Evolutionary conservation across 2,888 invertebrate genomes (phyloP).

Genomic region (Steromphala cineraria): DNA sequence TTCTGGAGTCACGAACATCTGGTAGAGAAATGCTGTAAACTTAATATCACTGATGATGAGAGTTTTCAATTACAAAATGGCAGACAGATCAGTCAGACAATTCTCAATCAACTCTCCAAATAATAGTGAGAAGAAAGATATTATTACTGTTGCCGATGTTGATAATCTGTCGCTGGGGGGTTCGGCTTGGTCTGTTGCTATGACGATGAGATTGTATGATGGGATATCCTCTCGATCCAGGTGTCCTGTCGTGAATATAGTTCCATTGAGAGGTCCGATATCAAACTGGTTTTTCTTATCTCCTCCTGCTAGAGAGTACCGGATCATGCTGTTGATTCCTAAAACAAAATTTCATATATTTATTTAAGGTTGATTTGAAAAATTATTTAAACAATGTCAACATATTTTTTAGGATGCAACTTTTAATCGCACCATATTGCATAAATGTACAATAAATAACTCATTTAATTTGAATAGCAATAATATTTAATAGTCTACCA

Average conservation of each 20-base stretch:
- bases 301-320: constrained; percentile 88
- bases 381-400: too few species aligned
- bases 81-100: not conserved
- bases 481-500: too few species aligned
- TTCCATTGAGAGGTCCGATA: constrained; percentile 86
- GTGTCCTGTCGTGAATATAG: constrained; percentile 84
- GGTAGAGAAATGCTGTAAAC: too few species aligned
- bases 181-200: constrained; percentile 89
- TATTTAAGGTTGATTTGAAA: too few species aligned
- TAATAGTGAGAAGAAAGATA: not conserved
- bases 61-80: not conserved
- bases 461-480: too few species aligned
- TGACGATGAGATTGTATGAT: constrained; percentile 89
- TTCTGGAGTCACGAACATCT: too few species aligned
- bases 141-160: constrained; percentile 80
- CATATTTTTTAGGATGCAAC: too few species aligned
- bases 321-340: constrained; percentile 90
- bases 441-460: too few species aligned
- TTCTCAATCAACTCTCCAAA: too few species aligned
- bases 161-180: constrained; percentile 45
- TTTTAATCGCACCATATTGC: too few species aligned
- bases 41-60: not conserved
- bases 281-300: constrained; percentile 85
- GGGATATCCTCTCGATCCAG: constrained; percentile 90
- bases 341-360: too few species aligned